Evolutionary conservation across 2,113 vertebrate species (phyloP).

Genomic region (Microtus montanus): DNA sequence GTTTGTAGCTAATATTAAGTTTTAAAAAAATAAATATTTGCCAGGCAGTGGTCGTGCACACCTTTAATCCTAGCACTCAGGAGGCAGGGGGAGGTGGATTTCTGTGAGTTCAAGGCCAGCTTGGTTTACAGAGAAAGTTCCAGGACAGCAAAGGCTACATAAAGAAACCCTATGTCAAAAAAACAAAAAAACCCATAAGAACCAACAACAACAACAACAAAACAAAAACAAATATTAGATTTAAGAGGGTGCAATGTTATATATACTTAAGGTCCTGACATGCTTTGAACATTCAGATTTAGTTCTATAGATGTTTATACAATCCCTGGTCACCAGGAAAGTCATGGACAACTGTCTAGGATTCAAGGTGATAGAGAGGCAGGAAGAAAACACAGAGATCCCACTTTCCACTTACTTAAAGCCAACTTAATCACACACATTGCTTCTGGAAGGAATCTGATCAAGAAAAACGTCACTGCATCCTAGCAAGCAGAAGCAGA

Average conservation of each 20-base stretch:
- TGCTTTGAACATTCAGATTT: constrained; percentile 1
- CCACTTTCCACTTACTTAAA: not conserved
- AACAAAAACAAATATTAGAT: not conserved
- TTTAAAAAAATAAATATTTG: not conserved
- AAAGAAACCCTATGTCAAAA: not conserved
- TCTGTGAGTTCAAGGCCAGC: not conserved
- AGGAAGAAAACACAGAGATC: not conserved
- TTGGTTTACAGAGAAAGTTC: not conserved
- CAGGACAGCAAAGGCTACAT: not conserved
- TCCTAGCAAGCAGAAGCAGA: not conserved
- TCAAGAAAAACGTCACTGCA: not conserved
- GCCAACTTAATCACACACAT: not conserved
- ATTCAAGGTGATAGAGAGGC: not conserved
- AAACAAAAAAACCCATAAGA: not conserved
- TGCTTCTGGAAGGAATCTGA: not conserved
- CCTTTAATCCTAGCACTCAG: not conserved
- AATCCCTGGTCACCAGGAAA: not conserved
- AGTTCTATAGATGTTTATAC: not conserved
- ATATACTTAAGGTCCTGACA: not conserved
- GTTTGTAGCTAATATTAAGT: not conserved
- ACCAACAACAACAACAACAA: not conserved
- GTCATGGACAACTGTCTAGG: not conserved
- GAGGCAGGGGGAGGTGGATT: not conserved
- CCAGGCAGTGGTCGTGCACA: not conserved
- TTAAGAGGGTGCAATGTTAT: not conserved